Conservation (phyloP, 2,113 vertebrate genomes). For the Mobula birostris region DNA sequence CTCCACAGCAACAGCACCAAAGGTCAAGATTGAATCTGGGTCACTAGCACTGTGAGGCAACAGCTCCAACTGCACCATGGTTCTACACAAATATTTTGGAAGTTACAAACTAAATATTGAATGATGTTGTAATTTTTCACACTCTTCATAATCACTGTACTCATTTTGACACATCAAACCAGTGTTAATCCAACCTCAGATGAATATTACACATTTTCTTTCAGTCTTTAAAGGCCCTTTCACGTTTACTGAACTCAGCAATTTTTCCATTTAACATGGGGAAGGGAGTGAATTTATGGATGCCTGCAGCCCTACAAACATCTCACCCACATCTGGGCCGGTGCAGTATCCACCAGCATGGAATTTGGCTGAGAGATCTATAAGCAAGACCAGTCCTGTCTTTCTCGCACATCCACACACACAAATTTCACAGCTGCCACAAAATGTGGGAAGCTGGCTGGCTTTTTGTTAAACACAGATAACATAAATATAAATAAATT, state of each 20-base stretch:
- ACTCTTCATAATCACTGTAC: not conserved
- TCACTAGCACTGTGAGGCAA: too few species aligned
- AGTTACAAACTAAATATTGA: not conserved
- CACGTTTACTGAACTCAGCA: not conserved
- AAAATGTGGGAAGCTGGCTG: not conserved
- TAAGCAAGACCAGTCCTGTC: not conserved
- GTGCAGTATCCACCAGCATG: not conserved
- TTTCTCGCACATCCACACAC: not conserved
- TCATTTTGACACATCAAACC: not conserved
- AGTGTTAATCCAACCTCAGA: not conserved
- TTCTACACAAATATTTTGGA: not conserved
- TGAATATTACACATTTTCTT: not conserved
- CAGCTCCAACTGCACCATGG: too few species aligned
- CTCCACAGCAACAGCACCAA: too few species aligned
- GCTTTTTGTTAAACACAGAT: too few species aligned
- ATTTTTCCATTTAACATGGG: not conserved
- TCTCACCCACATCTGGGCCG: not conserved
- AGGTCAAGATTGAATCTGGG: too few species aligned
- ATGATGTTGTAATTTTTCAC: not conserved
- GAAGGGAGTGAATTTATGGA: not conserved
- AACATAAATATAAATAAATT: too few species aligned
- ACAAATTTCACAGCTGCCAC: not conserved
- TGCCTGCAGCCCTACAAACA: not conserved
- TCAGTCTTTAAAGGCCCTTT: not conserved
- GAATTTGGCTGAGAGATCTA: conserved; percentile 15